Evolutionary conservation across 2,888 invertebrate species (phyloP), one percentile per base, ranked within the genome.

Genomic region (Mayetiola destructor): DNA sequence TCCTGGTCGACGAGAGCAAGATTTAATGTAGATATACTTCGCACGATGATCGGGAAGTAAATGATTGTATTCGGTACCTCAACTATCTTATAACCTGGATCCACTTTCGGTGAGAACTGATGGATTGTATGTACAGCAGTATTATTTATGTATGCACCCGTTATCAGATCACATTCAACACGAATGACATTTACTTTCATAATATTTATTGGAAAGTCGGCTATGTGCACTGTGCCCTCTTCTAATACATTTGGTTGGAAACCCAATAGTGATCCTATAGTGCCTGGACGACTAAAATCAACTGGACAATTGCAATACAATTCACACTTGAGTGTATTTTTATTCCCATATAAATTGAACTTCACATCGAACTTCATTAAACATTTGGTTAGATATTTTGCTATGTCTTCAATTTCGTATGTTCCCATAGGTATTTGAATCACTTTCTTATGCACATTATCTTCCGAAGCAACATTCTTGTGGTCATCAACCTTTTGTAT

Each of bases 11-110:
- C 57, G 57, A 68, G 55, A 62, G 62, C 65, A 59, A 69, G 21
- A 21, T 60, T 63, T 32, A 68, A 59, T 52, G 64, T 59, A 56
- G 60, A 60, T 60, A 68, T 65, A 37, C 56, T 57, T 56, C 52
- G 60, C 14, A 61, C 60, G 56, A 60, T 65, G 16, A 68, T 62
- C 14, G 66, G 68, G 59, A 68, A 64, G 64, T 68, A 68, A 57
- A 68, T 65, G 8, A 66, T 62, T 62, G 66, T 66, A 57, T 56
- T 58, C 9, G 67, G 67, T n/a, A 63, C 63, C 59, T 68, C 68
- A 55, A 65, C 61, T 42, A 60, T 39, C 39, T 39, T 39, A 18
- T 39, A 39, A 3, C 39, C 39, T 2, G 39, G 39, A 6, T 16
- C 18, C 16, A 39, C 39, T 39, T 18, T 39, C 3, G 39, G 39